These are phyloP conservation scores for Chlorodrepanis virens DNA, from an alignment of 2,113 vertebrate genomes.

Conservation along the genomic window DNA sequence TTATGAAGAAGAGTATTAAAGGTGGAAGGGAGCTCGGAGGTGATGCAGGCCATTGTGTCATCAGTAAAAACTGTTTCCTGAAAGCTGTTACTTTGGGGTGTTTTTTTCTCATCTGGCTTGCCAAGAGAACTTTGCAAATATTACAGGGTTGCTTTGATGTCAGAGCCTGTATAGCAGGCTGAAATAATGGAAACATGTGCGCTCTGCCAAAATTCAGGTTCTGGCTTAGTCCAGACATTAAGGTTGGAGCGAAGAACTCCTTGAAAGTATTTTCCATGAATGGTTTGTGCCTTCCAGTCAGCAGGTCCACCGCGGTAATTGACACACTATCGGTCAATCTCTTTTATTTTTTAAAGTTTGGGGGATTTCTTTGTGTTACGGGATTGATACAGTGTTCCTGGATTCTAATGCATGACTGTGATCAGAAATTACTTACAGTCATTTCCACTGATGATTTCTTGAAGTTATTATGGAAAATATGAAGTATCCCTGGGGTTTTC, in stretches of 20 bases:
- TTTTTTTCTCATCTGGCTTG: not conserved
- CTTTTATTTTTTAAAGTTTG: not conserved
- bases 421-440: not conserved
- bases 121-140: not conserved
- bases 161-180: not conserved
- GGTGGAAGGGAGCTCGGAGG: not conserved
- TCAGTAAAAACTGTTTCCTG: not conserved
- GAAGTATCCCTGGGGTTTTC: not conserved
- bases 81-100: not conserved
- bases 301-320: not conserved
- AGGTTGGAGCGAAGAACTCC: not conserved
- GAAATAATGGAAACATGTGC: not conserved
- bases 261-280: not conserved
- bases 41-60: fast-evolving
- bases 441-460: not conserved
- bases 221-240: not conserved
- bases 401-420: not conserved
- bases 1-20: not conserved
- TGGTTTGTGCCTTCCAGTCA: not conserved
- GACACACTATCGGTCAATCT: not conserved
- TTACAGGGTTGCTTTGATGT: not conserved
- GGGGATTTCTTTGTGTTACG: not conserved
- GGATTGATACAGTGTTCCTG: not conserved
- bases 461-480: not conserved
- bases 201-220: not conserved